Evolutionary conservation across 2,888 invertebrate genomes (phyloP).

Genomic region (Catotricha subobsoleta): DNA sequence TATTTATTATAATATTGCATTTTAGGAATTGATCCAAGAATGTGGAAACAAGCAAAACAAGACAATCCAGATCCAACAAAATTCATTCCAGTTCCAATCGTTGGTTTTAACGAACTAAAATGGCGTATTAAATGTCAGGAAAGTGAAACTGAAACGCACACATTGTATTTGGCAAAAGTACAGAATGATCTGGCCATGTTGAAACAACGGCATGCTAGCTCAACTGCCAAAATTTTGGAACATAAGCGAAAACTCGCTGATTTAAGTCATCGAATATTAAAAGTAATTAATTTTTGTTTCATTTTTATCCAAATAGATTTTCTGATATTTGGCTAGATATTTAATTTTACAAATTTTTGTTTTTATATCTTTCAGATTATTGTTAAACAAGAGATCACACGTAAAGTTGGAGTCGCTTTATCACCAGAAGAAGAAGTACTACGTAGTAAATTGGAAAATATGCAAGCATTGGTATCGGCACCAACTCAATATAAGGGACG

Average conservation of each 20-base stretch:
- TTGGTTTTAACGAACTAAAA: conserved; percentile 70
- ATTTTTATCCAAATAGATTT: neutral
- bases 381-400: conserved; percentile 68
- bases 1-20: no score
- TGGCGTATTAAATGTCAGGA: conserved; percentile 71
- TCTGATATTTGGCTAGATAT: neutral
- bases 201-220: conserved; percentile 62
- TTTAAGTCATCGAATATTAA: conserved; percentile 65
- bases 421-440: conserved; percentile 81
- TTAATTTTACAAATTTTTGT: neutral
- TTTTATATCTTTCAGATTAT: conserved; percentile 41
- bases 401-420: conserved; percentile 75
- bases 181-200: conserved; percentile 58
- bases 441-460: conserved; percentile 69
- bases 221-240: conserved; percentile 64
- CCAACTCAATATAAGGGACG: conserved; percentile 89
- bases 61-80: conserved; percentile 87
- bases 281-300: conserved; percentile 32
- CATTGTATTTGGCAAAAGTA: conserved; percentile 61
- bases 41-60: conserved; percentile 91
- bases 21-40: conserved; percentile 62
- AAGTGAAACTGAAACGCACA: conserved; percentile 65
- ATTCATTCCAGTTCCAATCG: conserved; percentile 84
- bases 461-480: conserved; percentile 72
- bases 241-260: conserved; percentile 63